phyloP scores from a whole-genome alignment of 2,797 vertebrate species.

The Myotis myotis region DNA sequence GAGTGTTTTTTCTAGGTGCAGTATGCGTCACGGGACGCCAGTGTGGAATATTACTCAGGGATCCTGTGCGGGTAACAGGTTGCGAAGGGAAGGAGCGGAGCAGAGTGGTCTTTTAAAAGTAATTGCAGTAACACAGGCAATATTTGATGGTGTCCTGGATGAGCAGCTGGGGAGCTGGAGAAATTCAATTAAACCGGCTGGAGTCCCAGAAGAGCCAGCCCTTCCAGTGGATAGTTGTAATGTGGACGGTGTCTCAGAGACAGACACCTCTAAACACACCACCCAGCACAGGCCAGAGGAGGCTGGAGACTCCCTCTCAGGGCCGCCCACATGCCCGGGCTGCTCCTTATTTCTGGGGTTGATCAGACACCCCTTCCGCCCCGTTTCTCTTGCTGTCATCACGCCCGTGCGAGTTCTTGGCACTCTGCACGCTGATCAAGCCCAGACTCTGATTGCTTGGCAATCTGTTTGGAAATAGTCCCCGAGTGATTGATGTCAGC shows the following conservation, averaged over 20 bases:
- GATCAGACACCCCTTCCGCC: background rate
- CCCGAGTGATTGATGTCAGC: background rate
- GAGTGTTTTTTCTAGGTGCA: background rate
- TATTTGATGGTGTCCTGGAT: background rate
- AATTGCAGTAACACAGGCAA: background rate
- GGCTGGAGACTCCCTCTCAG: background rate
- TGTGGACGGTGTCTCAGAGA: background rate
- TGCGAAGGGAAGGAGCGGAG: background rate
- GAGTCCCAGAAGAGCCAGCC: too few relatives aligned
- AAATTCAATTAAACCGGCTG: background rate
- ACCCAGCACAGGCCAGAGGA: too few relatives aligned
- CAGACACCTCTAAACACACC: background rate
- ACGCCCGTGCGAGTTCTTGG: background rate
- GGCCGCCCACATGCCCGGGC: too few relatives aligned
- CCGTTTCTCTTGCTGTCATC: fast-evolving
- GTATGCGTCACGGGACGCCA: fast-evolving
- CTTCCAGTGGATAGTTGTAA: background rate
- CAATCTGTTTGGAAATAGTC: background rate
- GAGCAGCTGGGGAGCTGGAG: background rate
- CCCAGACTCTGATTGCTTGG: background rate
- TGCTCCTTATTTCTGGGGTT: background rate
- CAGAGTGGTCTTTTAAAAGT: background rate
- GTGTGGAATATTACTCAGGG: background rate
- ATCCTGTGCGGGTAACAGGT: fast-evolving
- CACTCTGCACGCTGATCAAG: background rate